Evolutionary conservation across 2,797 vertebrate genomes (phyloP), one percentile per base, ranked within the genome.

Genomic region (Coregonus sp.): DNA sequence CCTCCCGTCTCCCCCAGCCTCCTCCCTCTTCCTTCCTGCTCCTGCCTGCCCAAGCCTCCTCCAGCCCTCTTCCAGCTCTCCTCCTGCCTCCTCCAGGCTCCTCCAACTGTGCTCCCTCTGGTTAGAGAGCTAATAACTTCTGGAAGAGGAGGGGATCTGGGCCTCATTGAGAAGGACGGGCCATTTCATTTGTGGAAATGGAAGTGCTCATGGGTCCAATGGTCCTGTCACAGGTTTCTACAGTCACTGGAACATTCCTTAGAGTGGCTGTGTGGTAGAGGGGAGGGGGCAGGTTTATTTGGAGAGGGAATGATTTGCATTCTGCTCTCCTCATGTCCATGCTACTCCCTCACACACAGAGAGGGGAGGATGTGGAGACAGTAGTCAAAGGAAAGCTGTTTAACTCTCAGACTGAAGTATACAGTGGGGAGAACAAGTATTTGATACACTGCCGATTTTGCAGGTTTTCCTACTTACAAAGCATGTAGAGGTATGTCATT

Each of bases 101-200:
- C 29, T 0, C 4, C 31, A 4, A 29, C 72, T 16, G 16, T 31
- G 80, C 82, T 83, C 63, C 68, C 68, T 85, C 84, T 89, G 88
- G 92, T 90, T 87, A 88, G 47, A 71, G 74, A 83, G 84, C 73
- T 91, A 90, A 91, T 89, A 80, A 80, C 78, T 84, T 88, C 78
- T 25, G 35, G 75, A 81, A 85, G 86, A 73, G 85, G 40, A 73
- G 83, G 37, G 70, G 85, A 82, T 79, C 78, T 74, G 52, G 56
- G 73, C 33, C 59, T 75, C 54, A 51, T 73, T 4, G 76, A 80
- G 75, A 78, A 61, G 40, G 77, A 74, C 31, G 56, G 14, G 6
- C 20, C 25, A 5, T 37, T 61, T 61, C 72, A 73, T 74, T 77
- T 73, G 82, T 73, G 73, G 76, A 82, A 85, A 86, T 82, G 84